Percentiles rank a stretch among this genome's conserved stretches.
Conservation (phyloP, 2,797 vertebrate species). For the Pelodytes ibericus region DNA sequence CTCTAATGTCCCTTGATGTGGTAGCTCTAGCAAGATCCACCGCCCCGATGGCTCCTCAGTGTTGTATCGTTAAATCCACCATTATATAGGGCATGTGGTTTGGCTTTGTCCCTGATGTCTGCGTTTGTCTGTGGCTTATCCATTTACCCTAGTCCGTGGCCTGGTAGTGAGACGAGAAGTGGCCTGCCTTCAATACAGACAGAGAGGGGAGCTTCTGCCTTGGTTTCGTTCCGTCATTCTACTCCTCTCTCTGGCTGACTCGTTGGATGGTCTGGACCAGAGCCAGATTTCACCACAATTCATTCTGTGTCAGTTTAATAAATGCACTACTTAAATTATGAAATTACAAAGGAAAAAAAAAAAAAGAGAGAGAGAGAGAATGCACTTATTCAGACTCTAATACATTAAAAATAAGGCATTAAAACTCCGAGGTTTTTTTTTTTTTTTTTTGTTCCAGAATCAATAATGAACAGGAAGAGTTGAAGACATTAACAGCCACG, state of each 20-base stretch:
- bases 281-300: slow-evolving; percentile 82
- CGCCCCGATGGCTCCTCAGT: too few species aligned
- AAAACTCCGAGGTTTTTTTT: slow-evolving; percentile 91
- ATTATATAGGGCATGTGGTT: too few species aligned
- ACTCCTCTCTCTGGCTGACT: slow-evolving; percentile 65
- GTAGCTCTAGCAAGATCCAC: too few species aligned
- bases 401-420: slow-evolving; percentile 93
- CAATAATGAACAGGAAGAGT: slow-evolving; percentile 99
- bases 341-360: slow-evolving; percentile 99
- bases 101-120: too few species aligned
- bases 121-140: neutral
- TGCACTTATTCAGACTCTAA: slow-evolving; percentile 99
- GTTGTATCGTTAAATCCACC: too few species aligned
- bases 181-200: neutral
- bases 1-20: too few species aligned
- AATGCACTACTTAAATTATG: slow-evolving; percentile 99
- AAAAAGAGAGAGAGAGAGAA: slow-evolving; percentile 90
- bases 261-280: slow-evolving; percentile 70
- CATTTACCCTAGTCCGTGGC: neutral
- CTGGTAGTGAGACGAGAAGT: neutral
- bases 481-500: slow-evolving; percentile 93
- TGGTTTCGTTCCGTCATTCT: slow-evolving; percentile 37
- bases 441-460: slow-evolving; percentile 83
- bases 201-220: slow-evolving; percentile 23
- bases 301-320: slow-evolving; percentile 92